phyloP scores from a whole-genome alignment of 2,888 invertebrate genomes.

The Hedychridium roseum region DNA sequence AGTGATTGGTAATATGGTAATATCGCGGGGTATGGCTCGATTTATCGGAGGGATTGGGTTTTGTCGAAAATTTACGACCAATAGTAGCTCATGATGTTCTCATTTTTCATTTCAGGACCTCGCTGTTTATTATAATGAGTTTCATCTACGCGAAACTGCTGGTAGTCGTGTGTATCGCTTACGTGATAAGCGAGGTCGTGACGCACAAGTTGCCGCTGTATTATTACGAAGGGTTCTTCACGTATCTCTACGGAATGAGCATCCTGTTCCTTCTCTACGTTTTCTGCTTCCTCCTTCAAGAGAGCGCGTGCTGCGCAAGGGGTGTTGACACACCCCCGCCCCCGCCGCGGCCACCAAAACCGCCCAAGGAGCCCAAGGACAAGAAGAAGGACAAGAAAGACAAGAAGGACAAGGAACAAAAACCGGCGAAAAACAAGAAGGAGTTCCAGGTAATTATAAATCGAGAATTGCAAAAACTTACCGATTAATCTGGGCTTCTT shows the following conservation, averaged over 20 bases:
- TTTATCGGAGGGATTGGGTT: no score
- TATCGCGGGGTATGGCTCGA: no score
- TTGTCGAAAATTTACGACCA: no score
- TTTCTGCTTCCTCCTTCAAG: slow-evolving; percentile 93
- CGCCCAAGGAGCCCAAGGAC: slow-evolving; percentile 75
- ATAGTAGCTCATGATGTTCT: no score
- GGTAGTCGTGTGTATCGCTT: slow-evolving; percentile 92
- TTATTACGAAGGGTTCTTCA: slow-evolving; percentile 96
- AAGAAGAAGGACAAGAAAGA: slow-evolving; percentile 73
- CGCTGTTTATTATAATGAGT: slow-evolving; percentile 93
- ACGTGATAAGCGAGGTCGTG: slow-evolving; percentile 93
- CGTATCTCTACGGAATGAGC: slow-evolving; percentile 91
- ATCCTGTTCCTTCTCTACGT: slow-evolving; percentile 93
- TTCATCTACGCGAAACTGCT: slow-evolving; percentile 95
- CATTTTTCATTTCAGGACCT: slow-evolving; percentile 77
- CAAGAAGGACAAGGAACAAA: slow-evolving; percentile 70
- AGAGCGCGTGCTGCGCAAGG: slow-evolving; percentile 84
- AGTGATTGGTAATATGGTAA: no score
- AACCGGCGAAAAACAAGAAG: slow-evolving; percentile 66
- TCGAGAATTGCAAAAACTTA: not conserved
- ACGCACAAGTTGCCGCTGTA: slow-evolving; percentile 90
- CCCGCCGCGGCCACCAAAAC: slow-evolving; percentile 70
- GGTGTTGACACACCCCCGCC: slow-evolving; percentile 70
- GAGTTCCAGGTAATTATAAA: slow-evolving; percentile 64
- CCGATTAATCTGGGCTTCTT: no score